Evolutionary conservation across 2,888 invertebrate genomes (phyloP), one percentile per base, ranked within the genome.

Genomic region (Eupithecia pulchellata): DNA sequence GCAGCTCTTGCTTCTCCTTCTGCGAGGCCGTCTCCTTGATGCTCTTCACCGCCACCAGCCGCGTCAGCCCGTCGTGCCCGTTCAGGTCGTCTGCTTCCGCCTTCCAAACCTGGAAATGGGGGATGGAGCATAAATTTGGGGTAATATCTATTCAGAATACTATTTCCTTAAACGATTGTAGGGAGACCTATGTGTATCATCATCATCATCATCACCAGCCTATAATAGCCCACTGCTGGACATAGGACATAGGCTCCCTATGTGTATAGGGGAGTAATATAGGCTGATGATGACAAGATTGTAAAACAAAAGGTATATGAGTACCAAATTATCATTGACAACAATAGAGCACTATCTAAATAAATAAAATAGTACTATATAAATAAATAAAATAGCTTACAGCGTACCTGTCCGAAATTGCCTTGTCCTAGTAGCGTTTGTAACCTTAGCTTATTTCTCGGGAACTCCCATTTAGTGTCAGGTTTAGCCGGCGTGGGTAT

Each of bases 41-140:
- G 13, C 96, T 97, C 88, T 98, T 98, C 9, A 98, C 97, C 5
- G 98, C 98, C n/a, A 98, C 98, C 74, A 97, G 95, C 71, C 97
- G 94, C 27, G 97, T 97, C 73, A 97, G 95, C 0, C 97, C 97
- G 77, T 96, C 96, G 82, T 97, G 97, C 0, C 97, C 97, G 62
- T 96, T 96, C 69, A 97, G 91, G 82, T 97, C 97, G 79, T 97
- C 97, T 0, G 97, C 97, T 88, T 97, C 97, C 4, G 97, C 97
- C 89, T 97, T 97, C 97, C 97, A 97, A 25, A 97, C 97, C 95
- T 97, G 66, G 25, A 75, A n/a, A 36, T 2, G 2, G 57, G 2
- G 30, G 32, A 32, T 4, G 4, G 3, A 6, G 57, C 1, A 57
- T 20, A 0, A 32, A 60, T n/a, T 60, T 60, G 14, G 29, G 17